phyloP scores from a whole-genome alignment of 2,113 vertebrate species.

The Cnemophilus loriae region DNA sequence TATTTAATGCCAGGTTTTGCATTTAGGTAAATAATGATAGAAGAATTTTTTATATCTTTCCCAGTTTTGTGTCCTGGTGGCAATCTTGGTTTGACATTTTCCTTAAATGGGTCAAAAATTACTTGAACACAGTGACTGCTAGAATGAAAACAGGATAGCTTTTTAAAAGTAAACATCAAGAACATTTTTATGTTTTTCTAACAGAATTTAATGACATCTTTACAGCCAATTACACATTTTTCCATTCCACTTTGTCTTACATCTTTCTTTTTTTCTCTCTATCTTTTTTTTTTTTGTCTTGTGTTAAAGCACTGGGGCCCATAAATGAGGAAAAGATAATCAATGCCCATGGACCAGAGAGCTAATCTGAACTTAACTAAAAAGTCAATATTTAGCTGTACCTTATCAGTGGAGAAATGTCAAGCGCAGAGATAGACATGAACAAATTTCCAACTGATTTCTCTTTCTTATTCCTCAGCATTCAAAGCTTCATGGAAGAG shows the following conservation, averaged over 20 bases:
- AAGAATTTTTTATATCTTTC: neutral
- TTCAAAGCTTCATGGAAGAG: constrained; percentile 63
- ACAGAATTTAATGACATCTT: constrained; percentile 4
- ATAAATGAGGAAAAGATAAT: constrained; percentile 60
- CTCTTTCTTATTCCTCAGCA: constrained; percentile 35
- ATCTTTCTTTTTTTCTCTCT: neutral
- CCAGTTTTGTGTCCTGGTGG: neutral
- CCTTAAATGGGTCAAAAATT: neutral
- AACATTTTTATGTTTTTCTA: neutral
- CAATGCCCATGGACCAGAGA: constrained; percentile 42
- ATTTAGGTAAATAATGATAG: neutral
- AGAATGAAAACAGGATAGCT: neutral
- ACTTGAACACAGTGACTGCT: neutral
- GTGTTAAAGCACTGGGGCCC: neutral
- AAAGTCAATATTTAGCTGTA: constrained; percentile 74
- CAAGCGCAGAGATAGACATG: constrained; percentile 64
- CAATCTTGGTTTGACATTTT: constrained; percentile 29
- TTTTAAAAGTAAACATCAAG: neutral
- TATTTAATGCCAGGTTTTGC: neutral
- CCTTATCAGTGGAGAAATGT: constrained; percentile 75
- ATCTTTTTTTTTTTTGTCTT: neutral
- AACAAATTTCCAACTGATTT: constrained; percentile 68
- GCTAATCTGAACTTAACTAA: constrained; percentile 70
- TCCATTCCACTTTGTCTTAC: neutral
- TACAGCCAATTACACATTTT: neutral